Base-by-base conservation (phyloP, 2,888 invertebrate genomes). In the Nymphalis c-album region DNA sequence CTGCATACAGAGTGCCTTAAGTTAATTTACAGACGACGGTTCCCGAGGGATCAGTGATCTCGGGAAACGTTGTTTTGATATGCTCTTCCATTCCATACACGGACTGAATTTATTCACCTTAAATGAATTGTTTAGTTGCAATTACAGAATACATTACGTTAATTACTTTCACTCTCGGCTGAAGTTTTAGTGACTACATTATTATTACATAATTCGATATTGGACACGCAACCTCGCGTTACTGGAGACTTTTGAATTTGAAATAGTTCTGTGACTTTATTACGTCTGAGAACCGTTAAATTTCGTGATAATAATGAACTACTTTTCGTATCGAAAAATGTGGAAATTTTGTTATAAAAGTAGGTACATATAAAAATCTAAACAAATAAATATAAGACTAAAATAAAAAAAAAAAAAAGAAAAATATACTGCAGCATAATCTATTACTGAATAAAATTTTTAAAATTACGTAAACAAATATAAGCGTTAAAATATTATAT, bases 1-100 rank as follows among this genome's bases (percentile, higher is more conserved):
- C 90, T 91, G 91, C 90, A 91, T 91, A 91, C 88, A 87, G 84
- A 91, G 85, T 83, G 84, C 82, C 81, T 76, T 90, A 89, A 91
- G 87, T 88, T 89, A 89, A 91, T 91, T 91, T 90, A 86, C 84
- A 85, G 82, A 79, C 78, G 80, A 84, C 84, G 79, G 76, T 78
- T 81, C 90, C 76, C 83, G 18, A 48, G 85, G 79, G 87, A 80
- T 72, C 69, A 71, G 70, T 84, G 85, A 88, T 87, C 86, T 81
- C 82, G 76, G 78, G 81, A 85, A 83, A 84, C 80, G 72, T 80
- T 82, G 78, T 81, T 82, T 82, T 83, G 84, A 87, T 85, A 85
- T 82, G 78, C 80, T 78, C 75, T 73, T 73, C 78, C 80, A 76
- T 81, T 74, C 75, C 76, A 77, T 78, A 81, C 80, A 85, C 75